phyloP scores from a whole-genome alignment of 37 sponge, comb jelly and placozoan species.

The Crambe crambe region DNA sequence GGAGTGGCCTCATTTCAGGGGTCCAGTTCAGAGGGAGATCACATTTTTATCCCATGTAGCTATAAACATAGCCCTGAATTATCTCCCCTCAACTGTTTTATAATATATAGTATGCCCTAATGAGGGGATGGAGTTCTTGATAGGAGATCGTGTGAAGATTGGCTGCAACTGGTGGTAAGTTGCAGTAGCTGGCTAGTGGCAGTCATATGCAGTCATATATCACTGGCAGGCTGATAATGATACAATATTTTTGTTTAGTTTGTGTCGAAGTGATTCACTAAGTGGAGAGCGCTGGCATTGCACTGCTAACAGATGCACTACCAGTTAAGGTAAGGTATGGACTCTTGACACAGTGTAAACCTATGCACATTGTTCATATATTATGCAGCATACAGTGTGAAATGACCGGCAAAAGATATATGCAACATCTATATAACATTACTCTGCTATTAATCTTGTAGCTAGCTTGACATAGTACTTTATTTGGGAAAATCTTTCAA shows the following conservation, averaged over 20 bases:
- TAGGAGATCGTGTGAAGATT: slow-evolving; percentile 75
- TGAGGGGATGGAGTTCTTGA: slow-evolving; percentile 62
- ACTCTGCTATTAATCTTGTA: no score
- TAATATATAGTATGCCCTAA: slow-evolving; percentile 59
- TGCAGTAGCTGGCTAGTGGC: neutral
- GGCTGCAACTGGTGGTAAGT: slow-evolving; percentile 87
- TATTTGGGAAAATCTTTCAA: no score
- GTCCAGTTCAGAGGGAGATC: no score
- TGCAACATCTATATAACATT: no score
- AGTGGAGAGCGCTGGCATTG: slow-evolving; percentile 85
- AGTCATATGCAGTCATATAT: neutral
- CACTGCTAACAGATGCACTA: slow-evolving; percentile 48
- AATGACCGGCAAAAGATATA: neutral
- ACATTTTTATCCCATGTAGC: no score
- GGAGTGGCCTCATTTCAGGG: no score
- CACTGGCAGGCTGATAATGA: neutral
- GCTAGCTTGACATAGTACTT: no score
- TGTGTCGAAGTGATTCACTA: slow-evolving; percentile 56
- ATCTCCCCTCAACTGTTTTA: no score
- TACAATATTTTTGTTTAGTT: slow-evolving; percentile 8
- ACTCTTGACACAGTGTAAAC: slow-evolving; percentile 33
- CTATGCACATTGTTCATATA: slow-evolving; percentile 21
- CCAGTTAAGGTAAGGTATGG: no score
- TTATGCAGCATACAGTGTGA: neutral
- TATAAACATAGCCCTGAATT: no score